A percentile compares a stretch with the other conserved stretches of the same genome.
phyloP scores from a whole-genome alignment of 2,888 invertebrate genomes.

The Aplocera efformata region DNA sequence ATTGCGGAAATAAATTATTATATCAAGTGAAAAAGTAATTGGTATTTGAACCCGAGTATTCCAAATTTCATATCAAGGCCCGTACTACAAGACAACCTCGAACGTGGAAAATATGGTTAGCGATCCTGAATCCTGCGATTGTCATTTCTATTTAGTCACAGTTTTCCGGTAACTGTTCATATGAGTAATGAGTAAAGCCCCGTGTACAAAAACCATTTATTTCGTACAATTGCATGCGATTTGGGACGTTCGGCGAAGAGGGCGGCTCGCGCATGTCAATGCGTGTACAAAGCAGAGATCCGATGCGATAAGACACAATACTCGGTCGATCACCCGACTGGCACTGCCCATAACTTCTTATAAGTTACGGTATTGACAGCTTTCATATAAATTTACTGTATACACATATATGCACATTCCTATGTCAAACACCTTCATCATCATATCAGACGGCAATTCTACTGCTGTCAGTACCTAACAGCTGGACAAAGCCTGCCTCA shows the following conservation, averaged over 20 bases:
- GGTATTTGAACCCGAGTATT: too few relatives aligned
- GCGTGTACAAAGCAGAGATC: constrained; percentile 68
- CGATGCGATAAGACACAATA: constrained; percentile 71
- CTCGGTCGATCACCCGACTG: constrained; percentile 65
- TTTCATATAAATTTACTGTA: constrained; percentile 9
- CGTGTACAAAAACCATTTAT: constrained; percentile 41
- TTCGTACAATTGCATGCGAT: constrained; percentile 61
- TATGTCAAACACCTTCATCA: too few relatives aligned
- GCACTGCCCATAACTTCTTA: constrained; percentile 30
- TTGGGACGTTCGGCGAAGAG: constrained; percentile 68
- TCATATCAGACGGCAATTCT: too few relatives aligned
- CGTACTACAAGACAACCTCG: too few relatives aligned
- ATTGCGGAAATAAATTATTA: too few relatives aligned
- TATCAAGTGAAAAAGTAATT: too few relatives aligned
- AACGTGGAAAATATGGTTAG: constrained; percentile 2
- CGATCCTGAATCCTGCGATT: background rate
- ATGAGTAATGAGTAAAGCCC: constrained; percentile 52
- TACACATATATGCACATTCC: constrained; percentile 11
- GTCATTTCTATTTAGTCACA: constrained; percentile 2
- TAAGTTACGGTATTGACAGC: constrained; percentile 15
- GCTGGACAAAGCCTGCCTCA: too few relatives aligned
- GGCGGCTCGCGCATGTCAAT: constrained; percentile 62
- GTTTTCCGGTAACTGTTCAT: constrained; percentile 38
- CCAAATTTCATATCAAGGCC: too few relatives aligned
- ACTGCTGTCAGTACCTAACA: too few relatives aligned